Base-by-base conservation (phyloP, 2,797 vertebrate genomes). In the Peromyscus eremicus region DNA sequence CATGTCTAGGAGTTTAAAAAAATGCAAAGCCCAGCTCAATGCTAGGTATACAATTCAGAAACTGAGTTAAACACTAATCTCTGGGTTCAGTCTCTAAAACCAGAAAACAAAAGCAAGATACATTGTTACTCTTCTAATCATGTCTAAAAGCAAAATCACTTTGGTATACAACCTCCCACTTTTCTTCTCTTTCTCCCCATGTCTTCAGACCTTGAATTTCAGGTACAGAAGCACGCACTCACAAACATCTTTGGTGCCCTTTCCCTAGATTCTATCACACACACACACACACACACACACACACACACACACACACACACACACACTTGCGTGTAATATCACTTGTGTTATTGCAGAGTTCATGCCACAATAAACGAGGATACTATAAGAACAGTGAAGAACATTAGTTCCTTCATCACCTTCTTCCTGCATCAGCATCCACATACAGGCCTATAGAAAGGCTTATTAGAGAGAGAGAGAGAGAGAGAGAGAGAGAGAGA, bases 71-170 rank as follows among this genome's bases (percentile, higher is more conserved):
- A 62, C 27, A 64, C 34, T 43, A 76, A 60, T 40, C n/a, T 64
- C 27, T 76, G 60, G 25, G 25, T 77, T 90, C 70, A 52, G 89
- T 55, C 46, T 21, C 55, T 57, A 81, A 57, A 14, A 43, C 17
- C 46, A 77, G 32, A 52, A 52, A 81, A 49, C 76, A 85, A 86
- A 71, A 84, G 21, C 21, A 29, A 64, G 29, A 71, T 32, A 76
- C 76, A 80, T 34, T 46, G 62, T 55, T 68, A 73, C 40, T 89
- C 70, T 96, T 89, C 80, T 62, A 89, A 92, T 73, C 29, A 62
- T 70, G 43, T 60, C 19, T 55, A 46, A 92, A 94, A 86, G 60
- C 23, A 21, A 95, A 95, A 75, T 6, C 60, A 86, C 64, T 89
- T 89, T 4, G 43, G 40, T 68, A 89, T 8, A 89, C 37, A 81